Evolutionary conservation across 92 coral and sea anemone species (phyloP).

Genomic region (Nematostella vectensis): DNA sequence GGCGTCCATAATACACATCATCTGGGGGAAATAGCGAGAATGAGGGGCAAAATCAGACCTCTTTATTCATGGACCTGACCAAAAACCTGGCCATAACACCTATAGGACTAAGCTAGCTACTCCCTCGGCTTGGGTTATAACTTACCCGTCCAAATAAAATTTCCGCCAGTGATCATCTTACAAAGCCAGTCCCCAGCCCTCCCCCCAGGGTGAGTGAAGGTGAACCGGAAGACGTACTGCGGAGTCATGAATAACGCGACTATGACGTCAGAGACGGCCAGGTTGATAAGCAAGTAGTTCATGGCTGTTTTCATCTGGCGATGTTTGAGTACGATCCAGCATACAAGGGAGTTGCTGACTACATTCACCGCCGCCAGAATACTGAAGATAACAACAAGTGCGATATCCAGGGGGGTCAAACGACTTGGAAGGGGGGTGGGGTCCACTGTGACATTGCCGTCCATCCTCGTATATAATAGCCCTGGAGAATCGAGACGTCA

Average conservation of each 20-base stretch:
- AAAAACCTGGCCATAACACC: too few relatives aligned
- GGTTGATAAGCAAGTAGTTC: slow-evolving; percentile 26
- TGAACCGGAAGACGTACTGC: slow-evolving; percentile 24
- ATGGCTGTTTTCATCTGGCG: slow-evolving; percentile 15
- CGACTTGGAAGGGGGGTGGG: too few relatives aligned
- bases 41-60: too few relatives aligned
- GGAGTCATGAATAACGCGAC: slow-evolving; percentile 30
- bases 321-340: slow-evolving; percentile 15
- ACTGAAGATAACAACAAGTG: slow-evolving; percentile 8
- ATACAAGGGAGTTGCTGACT: slow-evolving; percentile 17
- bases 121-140: too few relatives aligned
- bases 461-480: too few relatives aligned
- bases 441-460: too few relatives aligned
- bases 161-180: slow-evolving; percentile 30
- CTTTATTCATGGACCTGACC: too few relatives aligned
- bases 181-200: slow-evolving; percentile 22
- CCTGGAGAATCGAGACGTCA: too few relatives aligned
- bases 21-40: too few relatives aligned
- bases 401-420: neutral
- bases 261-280: slow-evolving; percentile 32
- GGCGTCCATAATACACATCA: too few relatives aligned
- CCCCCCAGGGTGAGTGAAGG: slow-evolving; percentile 27
- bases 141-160: slow-evolving; percentile 34
- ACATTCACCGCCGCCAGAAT: slow-evolving; percentile 14
- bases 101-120: too few relatives aligned